A percentile compares a stretch with the other conserved stretches of the same genome.
Evolutionary conservation across 1,140 invertebrate species (phyloP).

Genomic region (Zaprionus nigranus): DNA sequence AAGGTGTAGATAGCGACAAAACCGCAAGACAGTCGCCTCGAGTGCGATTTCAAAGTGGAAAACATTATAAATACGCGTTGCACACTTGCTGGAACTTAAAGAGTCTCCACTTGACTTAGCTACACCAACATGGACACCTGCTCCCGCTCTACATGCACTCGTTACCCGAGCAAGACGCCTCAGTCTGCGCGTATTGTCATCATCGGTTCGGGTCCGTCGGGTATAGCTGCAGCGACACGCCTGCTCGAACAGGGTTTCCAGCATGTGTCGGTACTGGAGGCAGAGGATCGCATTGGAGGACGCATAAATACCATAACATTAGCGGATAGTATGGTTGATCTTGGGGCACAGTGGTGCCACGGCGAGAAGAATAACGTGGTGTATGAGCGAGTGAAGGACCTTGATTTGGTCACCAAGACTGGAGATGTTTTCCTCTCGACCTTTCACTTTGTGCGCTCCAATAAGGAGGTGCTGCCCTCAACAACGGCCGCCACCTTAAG

Average conservation of each 20-base stretch:
- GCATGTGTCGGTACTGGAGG: slow-evolving; percentile 87
- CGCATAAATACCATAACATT: slow-evolving; percentile 87
- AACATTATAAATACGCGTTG: neutral
- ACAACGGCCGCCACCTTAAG: neutral
- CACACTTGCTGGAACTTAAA: neutral
- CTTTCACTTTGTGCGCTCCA: slow-evolving; percentile 77
- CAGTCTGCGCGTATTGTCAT: slow-evolving; percentile 84
- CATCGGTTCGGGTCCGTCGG: slow-evolving; percentile 87
- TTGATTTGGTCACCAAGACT: slow-evolving; percentile 84
- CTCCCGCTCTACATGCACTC: slow-evolving; percentile 11
- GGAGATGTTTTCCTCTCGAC: slow-evolving; percentile 58
- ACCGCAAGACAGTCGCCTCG: neutral
- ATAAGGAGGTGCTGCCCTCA: slow-evolving; percentile 60
- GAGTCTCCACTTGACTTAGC: neutral
- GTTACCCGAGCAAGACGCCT: slow-evolving; percentile 2
- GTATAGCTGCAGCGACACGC: slow-evolving; percentile 86
- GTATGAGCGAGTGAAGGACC: slow-evolving; percentile 87
- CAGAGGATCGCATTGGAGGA: slow-evolving; percentile 90
- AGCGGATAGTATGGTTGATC: slow-evolving; percentile 88
- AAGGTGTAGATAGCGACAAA: neutral
- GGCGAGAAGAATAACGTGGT: slow-evolving; percentile 90
- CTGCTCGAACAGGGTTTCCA: slow-evolving; percentile 85
- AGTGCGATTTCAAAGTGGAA: neutral
- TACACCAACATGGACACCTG: slow-evolving; percentile 9
- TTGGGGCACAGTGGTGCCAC: slow-evolving; percentile 92